Evolutionary conservation across 1,140 invertebrate species (phyloP).

Genomic region (Tribolium castaneum): DNA sequence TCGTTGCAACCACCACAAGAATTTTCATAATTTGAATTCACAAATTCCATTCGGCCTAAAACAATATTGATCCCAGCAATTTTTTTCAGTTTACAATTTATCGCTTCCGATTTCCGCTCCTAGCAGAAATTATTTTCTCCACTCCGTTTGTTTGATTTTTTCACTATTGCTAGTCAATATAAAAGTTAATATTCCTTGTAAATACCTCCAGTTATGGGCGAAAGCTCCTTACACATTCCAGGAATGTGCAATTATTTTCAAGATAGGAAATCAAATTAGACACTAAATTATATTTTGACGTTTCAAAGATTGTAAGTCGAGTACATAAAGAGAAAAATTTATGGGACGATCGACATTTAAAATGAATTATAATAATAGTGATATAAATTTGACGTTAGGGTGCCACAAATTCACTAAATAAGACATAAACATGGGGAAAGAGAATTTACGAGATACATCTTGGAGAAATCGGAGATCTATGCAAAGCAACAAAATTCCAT

Average conservation of each 20-base stretch:
- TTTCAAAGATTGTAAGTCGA: background rate
- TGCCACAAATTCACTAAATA: conserved; percentile 18
- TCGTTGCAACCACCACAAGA: background rate
- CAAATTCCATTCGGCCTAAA: background rate
- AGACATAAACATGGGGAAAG: conserved; percentile 14
- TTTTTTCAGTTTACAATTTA: background rate
- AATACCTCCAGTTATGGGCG: background rate
- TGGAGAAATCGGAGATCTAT: conserved; percentile 4
- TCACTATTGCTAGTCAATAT: background rate
- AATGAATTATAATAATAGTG: background rate
- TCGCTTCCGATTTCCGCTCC: background rate
- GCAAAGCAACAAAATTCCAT: conserved; percentile 13
- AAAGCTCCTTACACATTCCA: background rate
- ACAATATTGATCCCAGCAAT: background rate
- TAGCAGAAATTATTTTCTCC: background rate
- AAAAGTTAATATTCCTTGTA: background rate
- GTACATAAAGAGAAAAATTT: background rate
- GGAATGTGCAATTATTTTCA: conserved; percentile 38
- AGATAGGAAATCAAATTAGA: conserved; percentile 6
- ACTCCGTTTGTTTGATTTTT: background rate
- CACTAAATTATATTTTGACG: conserved; percentile 1
- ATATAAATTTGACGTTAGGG: conserved; percentile 9
- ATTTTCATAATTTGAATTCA: background rate
- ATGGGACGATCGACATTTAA: background rate
- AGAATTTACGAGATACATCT: background rate